Base-by-base conservation (phyloP, 2,113 vertebrate genomes). In the Haplochromis vanheusdeni region DNA sequence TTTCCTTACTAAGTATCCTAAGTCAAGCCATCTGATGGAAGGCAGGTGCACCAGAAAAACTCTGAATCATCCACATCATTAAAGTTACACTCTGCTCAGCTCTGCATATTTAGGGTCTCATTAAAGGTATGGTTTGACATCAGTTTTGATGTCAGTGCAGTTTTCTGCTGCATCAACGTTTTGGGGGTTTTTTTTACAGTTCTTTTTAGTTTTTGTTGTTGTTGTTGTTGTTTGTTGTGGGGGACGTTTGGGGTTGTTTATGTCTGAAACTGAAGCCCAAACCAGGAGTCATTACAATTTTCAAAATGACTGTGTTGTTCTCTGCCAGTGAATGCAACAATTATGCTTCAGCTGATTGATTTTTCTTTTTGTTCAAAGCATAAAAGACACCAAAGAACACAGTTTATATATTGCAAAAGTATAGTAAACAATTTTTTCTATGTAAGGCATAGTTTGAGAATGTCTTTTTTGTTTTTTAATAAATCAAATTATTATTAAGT, bases 101-200 rank as follows among this genome's bases (percentile, higher is more conserved):
- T 93, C 85, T 28, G 91, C 91, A 93, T 89, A 91, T 91, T 91
- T 87, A 90, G 83, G 75, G 80, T 88, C 89, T 94, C 92, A 90
- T 92, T 91, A 93, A 89, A 87, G 83, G 47, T 79, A 84, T 70
- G 84, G 79, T 89, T 86, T 87, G 89, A 93, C 91, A 58, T 79
- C 21, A 47, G 55, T 75, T 86, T 56, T 60, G 70, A 81, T 81
- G 73, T 86, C 89, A 79, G 75, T 83, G 87, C 87, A 58, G 70
- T 80, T 60, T 82, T 37, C 17, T 54, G 90, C 92, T 82, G 86
- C 79, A 14, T 93, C 85, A 10, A 60, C 86, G 47, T 37, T 84
- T 62, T 35, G 1, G 10, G 11, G 10, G 9, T 2, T 1, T 5
- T 31, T 58, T 56, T 52, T 51, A 7, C 16, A 12, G 9, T 35